Evolutionary conservation across 2,113 vertebrate species (phyloP).

Genomic region (Chaetops frenatus): DNA sequence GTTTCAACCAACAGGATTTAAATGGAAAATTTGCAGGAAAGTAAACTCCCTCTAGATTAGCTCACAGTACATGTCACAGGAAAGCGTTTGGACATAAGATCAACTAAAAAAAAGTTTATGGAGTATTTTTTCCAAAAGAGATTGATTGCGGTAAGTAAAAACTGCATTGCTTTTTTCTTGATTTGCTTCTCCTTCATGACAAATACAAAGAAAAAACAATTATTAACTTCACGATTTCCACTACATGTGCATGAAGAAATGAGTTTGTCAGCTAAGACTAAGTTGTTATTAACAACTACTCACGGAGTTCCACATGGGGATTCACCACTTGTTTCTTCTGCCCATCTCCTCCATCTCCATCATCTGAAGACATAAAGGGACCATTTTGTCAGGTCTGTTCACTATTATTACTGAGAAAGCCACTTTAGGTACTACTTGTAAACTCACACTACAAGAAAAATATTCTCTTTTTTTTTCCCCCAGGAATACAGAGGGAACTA

Average conservation of each 20-base stretch:
- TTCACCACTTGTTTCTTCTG: slow-evolving; percentile 90
- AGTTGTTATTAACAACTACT: slow-evolving; percentile 57
- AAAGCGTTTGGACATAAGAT: background rate
- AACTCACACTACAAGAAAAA: background rate
- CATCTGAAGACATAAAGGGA: slow-evolving; percentile 75
- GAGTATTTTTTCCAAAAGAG: background rate
- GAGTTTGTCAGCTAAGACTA: background rate
- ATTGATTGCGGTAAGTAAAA: background rate
- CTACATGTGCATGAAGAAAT: background rate
- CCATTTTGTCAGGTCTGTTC: background rate
- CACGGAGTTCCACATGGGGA: slow-evolving; percentile 95
- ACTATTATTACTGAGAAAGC: background rate
- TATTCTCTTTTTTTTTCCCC: background rate
- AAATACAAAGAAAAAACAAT: background rate
- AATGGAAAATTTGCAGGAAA: background rate
- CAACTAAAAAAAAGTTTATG: background rate
- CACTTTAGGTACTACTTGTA: background rate
- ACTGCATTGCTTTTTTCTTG: background rate
- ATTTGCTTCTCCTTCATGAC: background rate
- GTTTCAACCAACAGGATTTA: background rate
- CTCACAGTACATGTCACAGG: background rate
- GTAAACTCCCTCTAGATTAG: background rate
- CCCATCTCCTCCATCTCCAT: slow-evolving; percentile 82
- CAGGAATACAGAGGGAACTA: background rate
- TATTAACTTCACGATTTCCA: background rate